phyloP scores from a whole-genome alignment of 1,140 invertebrate species.

The Bombyx mandarina region DNA sequence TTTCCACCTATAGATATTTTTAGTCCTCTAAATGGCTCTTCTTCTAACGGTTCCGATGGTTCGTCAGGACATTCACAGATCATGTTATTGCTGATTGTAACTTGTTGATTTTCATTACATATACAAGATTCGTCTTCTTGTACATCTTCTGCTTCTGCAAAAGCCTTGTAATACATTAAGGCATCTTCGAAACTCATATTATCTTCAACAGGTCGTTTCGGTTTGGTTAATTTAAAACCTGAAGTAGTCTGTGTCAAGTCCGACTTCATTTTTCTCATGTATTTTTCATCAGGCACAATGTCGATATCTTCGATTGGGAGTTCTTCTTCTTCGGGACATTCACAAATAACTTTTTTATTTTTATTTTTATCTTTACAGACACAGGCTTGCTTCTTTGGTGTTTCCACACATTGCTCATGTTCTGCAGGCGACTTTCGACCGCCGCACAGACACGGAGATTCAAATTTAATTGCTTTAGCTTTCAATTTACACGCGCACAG shows the following conservation, averaged over 20 bases:
- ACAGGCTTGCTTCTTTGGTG: not conserved
- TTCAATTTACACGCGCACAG: not conserved
- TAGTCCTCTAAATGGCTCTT: slow-evolving; percentile 23
- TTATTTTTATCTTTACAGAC: slow-evolving; percentile 11
- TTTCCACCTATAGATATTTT: slow-evolving; percentile 30
- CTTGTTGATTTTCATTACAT: slow-evolving; percentile 11
- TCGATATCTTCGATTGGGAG: not conserved
- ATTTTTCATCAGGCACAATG: slow-evolving; percentile 18
- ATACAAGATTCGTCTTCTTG: slow-evolving; percentile 12
- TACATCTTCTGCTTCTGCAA: slow-evolving; percentile 1
- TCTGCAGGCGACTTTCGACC: too few relatives aligned
- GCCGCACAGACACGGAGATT: not conserved
- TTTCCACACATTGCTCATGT: too few relatives aligned
- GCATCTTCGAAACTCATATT: slow-evolving; percentile 33
- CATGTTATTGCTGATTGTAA: slow-evolving; percentile 8
- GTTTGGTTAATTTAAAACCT: slow-evolving; percentile 29
- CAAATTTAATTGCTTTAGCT: not conserved
- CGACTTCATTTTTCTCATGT: slow-evolving; percentile 27
- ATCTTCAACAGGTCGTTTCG: slow-evolving; percentile 9
- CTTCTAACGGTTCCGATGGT: not conserved
- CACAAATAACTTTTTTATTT: slow-evolving; percentile 23
- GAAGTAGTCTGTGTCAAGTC: slow-evolving; percentile 32
- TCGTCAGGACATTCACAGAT: slow-evolving; percentile 26
- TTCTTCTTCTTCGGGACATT: slow-evolving; percentile 24
- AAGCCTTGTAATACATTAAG: slow-evolving; percentile 23